Evolutionary conservation across 2,888 invertebrate species (phyloP), one percentile per base, ranked within the genome.

Genomic region (Autographa pulchrina): DNA sequence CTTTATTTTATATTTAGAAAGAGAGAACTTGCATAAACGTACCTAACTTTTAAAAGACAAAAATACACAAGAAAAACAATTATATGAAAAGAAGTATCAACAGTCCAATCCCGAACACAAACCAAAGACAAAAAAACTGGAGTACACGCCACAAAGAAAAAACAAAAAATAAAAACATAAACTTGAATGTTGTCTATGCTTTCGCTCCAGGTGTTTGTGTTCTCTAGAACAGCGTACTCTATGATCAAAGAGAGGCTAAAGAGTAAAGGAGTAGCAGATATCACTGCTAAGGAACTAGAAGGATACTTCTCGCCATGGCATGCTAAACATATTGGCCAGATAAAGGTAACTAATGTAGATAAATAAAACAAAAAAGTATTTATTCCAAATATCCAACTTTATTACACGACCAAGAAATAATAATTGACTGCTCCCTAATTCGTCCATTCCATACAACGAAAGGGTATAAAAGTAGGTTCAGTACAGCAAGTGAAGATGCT

Each of bases 281-380:
- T 98, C 67, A 97, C 97, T 65, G 97, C 97, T 81, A 95, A 96
- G 83, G 98, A 98, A 90, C 92, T 98, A 81, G 97, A 97, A 86
- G 97, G 97, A 80, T 98, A 97, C 88, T 98, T 98, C 93, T 98
- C 98, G 62, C 98, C 98, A 54, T 98, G 98, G 97, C 97, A 98
- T 89, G 98, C 98, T 66, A 98, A 98, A 85, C 98, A 98, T 92
- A 97, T 98, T 92, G 98, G 98, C 62, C 96, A 97, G 83, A 97
- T 97, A 61, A 97, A 97, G 92, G 97, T 96, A 96, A 92, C 61
- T 62, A 71, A 16, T 25, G 13, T 14, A 62, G 14, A 38, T 20
- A 43, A 25, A 43, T 43, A 13, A 13, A 18, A 35, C n/a, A 43
- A 4, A 25, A n/a, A 43, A 18, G 13, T 35, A 25, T n/a, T n/a